Evolutionary conservation across 2,797 vertebrate species (phyloP), one percentile per base, ranked within the genome.

Genomic region (Jordanella pulchra): DNA sequence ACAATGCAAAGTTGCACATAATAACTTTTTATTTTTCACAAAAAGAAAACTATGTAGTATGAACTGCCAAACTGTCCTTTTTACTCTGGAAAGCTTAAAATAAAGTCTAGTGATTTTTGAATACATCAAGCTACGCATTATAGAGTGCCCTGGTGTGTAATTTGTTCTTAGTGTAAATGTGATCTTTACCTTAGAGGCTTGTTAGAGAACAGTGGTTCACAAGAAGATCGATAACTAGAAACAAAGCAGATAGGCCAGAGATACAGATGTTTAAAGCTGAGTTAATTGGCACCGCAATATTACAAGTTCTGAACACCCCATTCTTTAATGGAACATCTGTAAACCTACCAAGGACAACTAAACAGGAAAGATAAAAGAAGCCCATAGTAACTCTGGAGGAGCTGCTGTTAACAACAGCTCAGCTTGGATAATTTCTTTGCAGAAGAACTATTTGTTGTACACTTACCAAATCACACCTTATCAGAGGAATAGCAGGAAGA

Each of bases 211-310:
- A 35, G 32, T 58, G 32, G 1, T 58, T 3, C 30, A 58, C 30
- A 39, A 61, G 39, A 1, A 6, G 11, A n/a, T 14, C 1, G 35
- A 35, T 25, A 72, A 76, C 73, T 69, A 84, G 81, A 79, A 74
- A 65, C 72, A n/a, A 68, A 73, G 79, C 83, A 80, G 65, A 87
- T 76, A 69, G 75, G 30, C 72, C 76, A 79, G 77, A 14, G 50
- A 25, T 23, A 63, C 64, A 4, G 35, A 61, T 2, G 4, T n/a
- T 35, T 35, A 35, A 32, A 21, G 15, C 7, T 10, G 27, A 58
- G 18, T 21, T 1, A 39, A 23, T 18, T 39, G 2, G 35, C 14
- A n/a, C 21, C 13, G 32, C 58, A 60, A 23, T 35, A 35, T 23
- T 27, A 3, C 28, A 58, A 58, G 17, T 21, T 32, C 55, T 21